These are phyloP conservation scores for Drosophila anomalata DNA, from an alignment of 2,888 invertebrate genomes.

Conservation along the genomic window DNA sequence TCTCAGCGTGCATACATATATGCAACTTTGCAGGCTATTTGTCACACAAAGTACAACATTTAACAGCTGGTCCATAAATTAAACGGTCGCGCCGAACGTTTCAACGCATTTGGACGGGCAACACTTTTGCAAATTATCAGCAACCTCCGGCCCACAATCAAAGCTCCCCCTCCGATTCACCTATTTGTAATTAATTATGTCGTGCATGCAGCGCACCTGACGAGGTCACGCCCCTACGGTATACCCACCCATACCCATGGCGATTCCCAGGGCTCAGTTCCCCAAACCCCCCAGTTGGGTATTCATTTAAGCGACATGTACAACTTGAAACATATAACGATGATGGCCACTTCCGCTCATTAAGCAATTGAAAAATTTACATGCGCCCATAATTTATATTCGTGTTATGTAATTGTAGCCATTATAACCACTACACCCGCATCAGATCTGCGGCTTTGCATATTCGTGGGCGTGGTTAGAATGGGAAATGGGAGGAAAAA, in stretches of 20 bases:
- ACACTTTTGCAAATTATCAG: conserved; percentile 74
- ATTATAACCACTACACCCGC: conserved; percentile 26
- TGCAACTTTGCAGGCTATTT: conserved; percentile 66
- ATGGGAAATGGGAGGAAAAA: conserved; percentile 22
- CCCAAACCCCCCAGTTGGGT: conserved; percentile 3
- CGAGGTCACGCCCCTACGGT: conserved; percentile 47
- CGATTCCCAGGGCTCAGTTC: conserved; percentile 8
- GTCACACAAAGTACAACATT: conserved; percentile 69
- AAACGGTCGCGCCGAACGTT: conserved; percentile 55
- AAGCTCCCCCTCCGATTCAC: conserved; percentile 28
- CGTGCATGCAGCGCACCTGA: conserved; percentile 56
- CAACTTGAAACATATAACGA: conserved; percentile 63
- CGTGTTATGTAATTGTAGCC: conserved; percentile 36
- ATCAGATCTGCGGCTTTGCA: conserved; percentile 37
- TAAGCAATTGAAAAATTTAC: conserved; percentile 75
- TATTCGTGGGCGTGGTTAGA: conserved; percentile 25
- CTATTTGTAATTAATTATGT: conserved; percentile 75
- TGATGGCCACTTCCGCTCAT: conserved; percentile 76
- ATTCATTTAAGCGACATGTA: conserved; percentile 60
- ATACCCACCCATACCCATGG: conserved; percentile 1
- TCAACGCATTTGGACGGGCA: conserved; percentile 57
- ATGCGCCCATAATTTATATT: conserved; percentile 65
- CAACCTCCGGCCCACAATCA: conserved; percentile 20
- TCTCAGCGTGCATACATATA: conserved; percentile 55
- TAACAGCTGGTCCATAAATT: conserved; percentile 73